Evolutionary conservation across 2,888 invertebrate genomes (phyloP).

Genomic region (Papilio elwesi): DNA sequence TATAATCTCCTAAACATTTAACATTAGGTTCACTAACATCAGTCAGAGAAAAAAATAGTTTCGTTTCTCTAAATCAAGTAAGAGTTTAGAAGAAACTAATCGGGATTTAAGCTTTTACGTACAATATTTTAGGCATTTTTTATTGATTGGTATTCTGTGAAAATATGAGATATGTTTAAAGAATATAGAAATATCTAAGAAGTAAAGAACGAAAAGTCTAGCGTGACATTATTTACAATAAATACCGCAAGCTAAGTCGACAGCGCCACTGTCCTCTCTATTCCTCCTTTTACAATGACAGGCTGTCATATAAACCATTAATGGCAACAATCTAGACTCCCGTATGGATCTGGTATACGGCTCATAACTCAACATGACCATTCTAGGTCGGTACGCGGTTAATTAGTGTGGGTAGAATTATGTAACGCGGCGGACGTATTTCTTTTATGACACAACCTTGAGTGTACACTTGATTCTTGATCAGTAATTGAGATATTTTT

Average conservation of each 20-base stretch:
- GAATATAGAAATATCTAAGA: too few species aligned
- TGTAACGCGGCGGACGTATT: constrained; percentile 64
- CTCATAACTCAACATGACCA: constrained; percentile 61
- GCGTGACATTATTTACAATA: not conserved
- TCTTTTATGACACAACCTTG: constrained; percentile 74
- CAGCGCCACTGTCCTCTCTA: constrained; percentile 57
- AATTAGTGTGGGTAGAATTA: constrained; percentile 75
- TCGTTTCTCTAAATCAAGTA: too few species aligned
- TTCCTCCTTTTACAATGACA: constrained; percentile 69
- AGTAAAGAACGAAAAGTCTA: not conserved
- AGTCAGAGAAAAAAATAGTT: too few species aligned
- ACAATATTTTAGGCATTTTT: too few species aligned
- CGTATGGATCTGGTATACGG: constrained; percentile 56
- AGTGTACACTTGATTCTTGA: constrained; percentile 68
- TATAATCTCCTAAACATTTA: too few species aligned
- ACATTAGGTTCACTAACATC: too few species aligned
- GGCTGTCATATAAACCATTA: constrained; percentile 63
- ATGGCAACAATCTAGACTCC: constrained; percentile 45
- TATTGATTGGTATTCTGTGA: too few species aligned
- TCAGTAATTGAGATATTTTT: constrained; percentile 73
- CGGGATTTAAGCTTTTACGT: too few species aligned
- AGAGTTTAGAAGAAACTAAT: too few species aligned
- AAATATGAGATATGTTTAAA: too few species aligned
- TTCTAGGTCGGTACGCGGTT: constrained; percentile 69
- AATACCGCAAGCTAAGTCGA: constrained; percentile 42